These are phyloP conservation scores for Caerostris darwini DNA, from an alignment of 1,140 invertebrate genomes.

Conservation along the genomic window DNA sequence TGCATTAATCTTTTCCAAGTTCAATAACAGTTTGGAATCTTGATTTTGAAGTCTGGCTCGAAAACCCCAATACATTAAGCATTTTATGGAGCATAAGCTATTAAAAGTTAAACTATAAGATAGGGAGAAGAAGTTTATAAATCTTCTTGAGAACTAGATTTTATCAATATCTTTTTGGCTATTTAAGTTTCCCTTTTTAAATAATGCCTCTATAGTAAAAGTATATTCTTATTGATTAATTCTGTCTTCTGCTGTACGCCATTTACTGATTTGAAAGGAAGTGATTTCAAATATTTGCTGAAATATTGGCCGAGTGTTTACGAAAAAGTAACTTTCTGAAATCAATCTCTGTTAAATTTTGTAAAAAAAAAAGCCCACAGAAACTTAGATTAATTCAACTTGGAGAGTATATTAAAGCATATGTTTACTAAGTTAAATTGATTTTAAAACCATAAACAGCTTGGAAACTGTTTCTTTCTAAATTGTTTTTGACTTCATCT, in stretches of 20 bases:
- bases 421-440: not conserved
- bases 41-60: not conserved
- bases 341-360: not conserved
- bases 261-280: not conserved
- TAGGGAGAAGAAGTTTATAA: not conserved
- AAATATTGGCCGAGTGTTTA: not conserved
- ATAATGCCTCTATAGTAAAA: not conserved
- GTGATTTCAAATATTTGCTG: not conserved
- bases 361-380: not conserved
- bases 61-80: not conserved
- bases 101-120: not conserved
- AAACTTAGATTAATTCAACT: not conserved
- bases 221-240: not conserved
- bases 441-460: not conserved
- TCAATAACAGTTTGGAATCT: not conserved
- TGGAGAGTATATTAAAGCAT: not conserved
- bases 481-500: not conserved
- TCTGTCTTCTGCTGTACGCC: not conserved
- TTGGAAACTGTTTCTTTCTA: not conserved
- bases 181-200: not conserved
- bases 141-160: not conserved
- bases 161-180: not conserved
- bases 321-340: not conserved
- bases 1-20: not conserved
- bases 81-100: not conserved